phyloP scores from a whole-genome alignment of 2,797 vertebrate genomes.

The Enteromius fasciolatus region DNA sequence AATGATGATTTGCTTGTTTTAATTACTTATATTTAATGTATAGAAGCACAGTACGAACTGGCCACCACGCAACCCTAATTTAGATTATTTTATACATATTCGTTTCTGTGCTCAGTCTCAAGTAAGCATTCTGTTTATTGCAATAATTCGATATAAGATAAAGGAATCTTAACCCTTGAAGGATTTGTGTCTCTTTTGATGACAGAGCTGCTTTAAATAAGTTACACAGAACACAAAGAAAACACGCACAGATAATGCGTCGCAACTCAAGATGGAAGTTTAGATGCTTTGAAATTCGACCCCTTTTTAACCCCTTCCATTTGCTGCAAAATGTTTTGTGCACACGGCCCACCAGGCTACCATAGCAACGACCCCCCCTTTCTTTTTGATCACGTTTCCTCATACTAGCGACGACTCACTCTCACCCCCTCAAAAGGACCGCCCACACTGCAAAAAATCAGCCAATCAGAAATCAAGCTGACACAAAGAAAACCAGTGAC shows the following conservation, averaged over 20 bases:
- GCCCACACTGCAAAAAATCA: constrained; percentile 63
- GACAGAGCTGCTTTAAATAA: constrained; percentile 48
- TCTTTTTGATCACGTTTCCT: constrained; percentile 76
- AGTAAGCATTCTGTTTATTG: neutral
- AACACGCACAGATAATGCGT: constrained; percentile 47
- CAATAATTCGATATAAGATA: neutral
- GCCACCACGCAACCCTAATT: neutral
- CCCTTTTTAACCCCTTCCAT: constrained; percentile 72
- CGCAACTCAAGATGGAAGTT: constrained; percentile 70
- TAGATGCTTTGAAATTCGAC: constrained; percentile 81
- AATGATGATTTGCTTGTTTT: neutral
- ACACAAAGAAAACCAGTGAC: constrained; percentile 34
- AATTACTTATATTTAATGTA: neutral
- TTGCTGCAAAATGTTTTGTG: constrained; percentile 68
- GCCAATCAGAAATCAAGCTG: constrained; percentile 61
- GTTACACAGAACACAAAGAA: neutral
- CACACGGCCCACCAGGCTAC: constrained; percentile 76
- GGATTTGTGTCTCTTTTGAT: constrained; percentile 55
- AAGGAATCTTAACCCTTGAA: constrained; percentile 34
- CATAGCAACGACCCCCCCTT: constrained; percentile 72
- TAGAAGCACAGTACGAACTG: too few species aligned
- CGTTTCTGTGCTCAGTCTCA: neutral
- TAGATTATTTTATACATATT: neutral
- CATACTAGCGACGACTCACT: constrained; percentile 74
- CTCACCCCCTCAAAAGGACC: constrained; percentile 58